Evolutionary conservation across 1,140 invertebrate genomes (phyloP).

Genomic region (Chironomus tepperi): DNA sequence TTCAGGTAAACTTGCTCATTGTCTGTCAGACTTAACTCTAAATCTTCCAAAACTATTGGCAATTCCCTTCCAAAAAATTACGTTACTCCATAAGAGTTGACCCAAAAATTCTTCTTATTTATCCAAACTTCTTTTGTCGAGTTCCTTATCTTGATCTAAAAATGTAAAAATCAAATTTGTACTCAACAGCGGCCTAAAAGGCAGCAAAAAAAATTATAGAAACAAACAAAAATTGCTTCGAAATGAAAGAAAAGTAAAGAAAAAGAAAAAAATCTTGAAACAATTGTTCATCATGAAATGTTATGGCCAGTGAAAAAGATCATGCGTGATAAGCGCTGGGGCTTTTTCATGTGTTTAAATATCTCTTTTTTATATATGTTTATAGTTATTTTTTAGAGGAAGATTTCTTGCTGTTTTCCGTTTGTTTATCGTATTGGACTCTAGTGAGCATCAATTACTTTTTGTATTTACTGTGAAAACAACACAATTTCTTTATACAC

Average conservation of each 20-base stretch:
- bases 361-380: too few species aligned
- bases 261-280: neutral
- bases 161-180: neutral
- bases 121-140: neutral
- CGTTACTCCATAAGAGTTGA: neutral
- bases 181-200: neutral
- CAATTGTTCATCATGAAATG: slow-evolving; percentile 3
- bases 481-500: neutral
- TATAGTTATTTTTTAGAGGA: neutral
- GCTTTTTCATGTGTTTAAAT: neutral
- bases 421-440: slow-evolving; percentile 21
- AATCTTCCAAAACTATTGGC: too few species aligned
- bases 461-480: too few species aligned
- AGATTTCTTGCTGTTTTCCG: slow-evolving; percentile 4
- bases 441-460: slow-evolving; percentile 21
- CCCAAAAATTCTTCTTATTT: neutral
- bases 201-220: slow-evolving; percentile 17
- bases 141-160: neutral
- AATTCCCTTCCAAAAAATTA: too few species aligned
- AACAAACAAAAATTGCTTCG: neutral
- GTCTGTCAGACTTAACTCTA: too few species aligned
- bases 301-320: slow-evolving; percentile 20
- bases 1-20: too few species aligned
- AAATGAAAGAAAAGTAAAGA: too few species aligned
- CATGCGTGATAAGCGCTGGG: slow-evolving; percentile 11